Evolutionary conservation across 1,140 invertebrate species (phyloP), one percentile per base, ranked within the genome.

Genomic region (Cyphomyrmex costatus): DNA sequence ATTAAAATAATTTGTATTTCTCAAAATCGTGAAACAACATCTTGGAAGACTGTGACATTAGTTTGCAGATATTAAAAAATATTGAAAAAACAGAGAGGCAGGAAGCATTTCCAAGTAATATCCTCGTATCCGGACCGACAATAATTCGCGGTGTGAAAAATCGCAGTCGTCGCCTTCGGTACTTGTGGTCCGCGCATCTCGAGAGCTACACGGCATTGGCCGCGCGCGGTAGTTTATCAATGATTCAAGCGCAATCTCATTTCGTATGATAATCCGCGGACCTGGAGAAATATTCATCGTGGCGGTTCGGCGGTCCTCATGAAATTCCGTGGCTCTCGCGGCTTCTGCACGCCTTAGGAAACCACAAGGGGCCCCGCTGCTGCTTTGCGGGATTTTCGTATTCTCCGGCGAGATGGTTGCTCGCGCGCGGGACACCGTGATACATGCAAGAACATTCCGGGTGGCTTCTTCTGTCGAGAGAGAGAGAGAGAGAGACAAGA

Each of bases 221-320:
- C 80, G 46, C 46, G 53, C 51, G 53, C 71, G 58, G 60, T 4
- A 85, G 68, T 65, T 61, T 76, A 92, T 94, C 89, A 93, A 94
- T 92, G 88, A 93, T 94, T 90, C 93, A 93, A 27, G 61, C 60
- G 92, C 92, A 94, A 94, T 94, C 93, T 94, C 92, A 92, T 93
- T 92, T 74, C 70, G 90, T 92, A 92, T 92, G 93, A 93, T 94
- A 94, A 94, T 94, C 88, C 90, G 85, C 79, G 89, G 80, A 89
- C 78, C 78, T 70, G 85, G 79, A 92, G 91, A 93, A 94, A 94
- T 94, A 94, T 94, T 94, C 92, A 94, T 94, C 91, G 92, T 86
- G 83, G 86, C 88, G 91, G 89, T 89, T 90, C 74, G 79, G 82
- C 71, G 89, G 71, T 86, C 85, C 30, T 63, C 90, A 82, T 82